Base-by-base conservation (phyloP, 2,113 vertebrate genomes). In the Pheucticus melanocephalus region DNA sequence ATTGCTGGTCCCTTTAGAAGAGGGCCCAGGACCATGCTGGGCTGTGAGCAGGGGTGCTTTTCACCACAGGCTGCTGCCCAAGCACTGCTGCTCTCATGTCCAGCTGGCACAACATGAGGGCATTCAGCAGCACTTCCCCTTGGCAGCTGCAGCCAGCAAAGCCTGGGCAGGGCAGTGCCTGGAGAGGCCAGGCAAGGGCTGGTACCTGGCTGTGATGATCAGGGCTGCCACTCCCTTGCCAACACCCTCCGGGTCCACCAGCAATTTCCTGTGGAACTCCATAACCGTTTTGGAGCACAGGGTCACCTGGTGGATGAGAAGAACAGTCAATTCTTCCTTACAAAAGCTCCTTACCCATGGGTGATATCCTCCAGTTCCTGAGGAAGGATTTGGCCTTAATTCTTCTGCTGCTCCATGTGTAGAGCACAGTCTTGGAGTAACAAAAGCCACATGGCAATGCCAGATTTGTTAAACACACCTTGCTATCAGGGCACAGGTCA, bases 221-320 rank as follows among this genome's bases (percentile, higher is more conserved):
- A 99, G 86, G 1, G 97, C 97, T 90, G 96, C 47, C 63, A 99
- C 94, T 72, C 98, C 98, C 69, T 98, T 71, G 7, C 98, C 98
- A 4, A 99, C 73, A 6, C 98, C 98, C 4, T 98, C 97, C 76
- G 99, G 95, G 1, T 99, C 98, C 45, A 99, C 98, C 77, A 98
- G 98, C 82, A 99, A 2, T 80, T 0, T 92, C 98, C 68, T 98
- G 63, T 95, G 86, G 10, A 99, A 99, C 2, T 33, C 90, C 95
- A 85, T 97, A 45, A 98, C 94, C 0, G 98, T 98, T 97, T 99
- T 99, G 90, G 99, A 98, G 77, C 99, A 99, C 73, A 99, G 92
- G 6, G 98, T 99, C 94, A 99, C 98, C 99, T 99, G 96, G 45
- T 4, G 27, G 70, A 75, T 88, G 77, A 48, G 4, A 48, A 73